phyloP scores from a whole-genome alignment of 2,888 invertebrate genomes.

The Macrophya alboannulata region DNA sequence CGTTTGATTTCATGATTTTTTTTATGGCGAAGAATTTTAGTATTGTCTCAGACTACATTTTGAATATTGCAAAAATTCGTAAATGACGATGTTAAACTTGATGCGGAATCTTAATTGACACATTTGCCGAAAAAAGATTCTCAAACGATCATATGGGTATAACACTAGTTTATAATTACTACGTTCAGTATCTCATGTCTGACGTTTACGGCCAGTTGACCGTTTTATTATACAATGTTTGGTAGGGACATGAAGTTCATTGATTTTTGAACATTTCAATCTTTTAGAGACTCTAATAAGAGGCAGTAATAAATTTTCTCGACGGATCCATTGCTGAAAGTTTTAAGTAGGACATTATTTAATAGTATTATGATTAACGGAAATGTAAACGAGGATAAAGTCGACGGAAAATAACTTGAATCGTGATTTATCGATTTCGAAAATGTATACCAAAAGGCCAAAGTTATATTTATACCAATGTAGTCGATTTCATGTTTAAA shows the following conservation, averaged over 20 bases:
- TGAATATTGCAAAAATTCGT: neutral
- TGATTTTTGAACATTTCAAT: slow-evolving; percentile 12
- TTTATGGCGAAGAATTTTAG: neutral
- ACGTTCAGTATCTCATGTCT: neutral
- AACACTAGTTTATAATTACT: neutral
- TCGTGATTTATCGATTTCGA: neutral
- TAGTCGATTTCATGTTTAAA: neutral
- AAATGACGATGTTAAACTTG: neutral
- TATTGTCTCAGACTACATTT: neutral
- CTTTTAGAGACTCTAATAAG: neutral
- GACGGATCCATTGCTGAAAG: slow-evolving; percentile 6
- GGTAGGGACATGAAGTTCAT: neutral
- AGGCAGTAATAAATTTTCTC: neutral
- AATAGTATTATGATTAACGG: neutral
- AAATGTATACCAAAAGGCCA: neutral
- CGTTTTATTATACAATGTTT: neutral
- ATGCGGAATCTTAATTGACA: neutral
- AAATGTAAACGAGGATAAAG: slow-evolving; percentile 5
- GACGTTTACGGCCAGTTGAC: neutral
- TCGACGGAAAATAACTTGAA: neutral
- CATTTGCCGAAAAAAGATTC: neutral
- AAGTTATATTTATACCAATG: neutral
- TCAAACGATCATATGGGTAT: neutral
- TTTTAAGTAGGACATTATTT: neutral
- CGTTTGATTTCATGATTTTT: neutral